Conservation (phyloP, 30 jellyfish, hydroid and myxozoan genomes). For the Aurelia sp. region DNA sequence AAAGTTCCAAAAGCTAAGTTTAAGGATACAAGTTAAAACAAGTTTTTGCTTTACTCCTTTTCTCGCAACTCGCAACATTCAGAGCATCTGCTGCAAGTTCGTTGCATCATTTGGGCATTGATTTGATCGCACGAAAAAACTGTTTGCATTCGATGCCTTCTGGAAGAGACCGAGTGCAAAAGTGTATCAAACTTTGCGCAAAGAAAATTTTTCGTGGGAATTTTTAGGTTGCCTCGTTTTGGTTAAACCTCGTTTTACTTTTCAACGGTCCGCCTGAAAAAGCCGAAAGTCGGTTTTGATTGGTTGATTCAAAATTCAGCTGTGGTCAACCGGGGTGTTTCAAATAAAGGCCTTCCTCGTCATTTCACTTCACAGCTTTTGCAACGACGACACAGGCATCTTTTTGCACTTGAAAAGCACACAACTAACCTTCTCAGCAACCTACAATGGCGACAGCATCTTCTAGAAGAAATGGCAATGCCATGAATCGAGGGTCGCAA, state of each 20-base stretch:
- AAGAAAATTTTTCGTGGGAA: background rate
- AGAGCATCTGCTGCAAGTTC: no score
- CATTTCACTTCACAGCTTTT: background rate
- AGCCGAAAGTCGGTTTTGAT: conserved; percentile 5
- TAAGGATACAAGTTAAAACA: no score
- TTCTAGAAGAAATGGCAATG: conserved; percentile 32
- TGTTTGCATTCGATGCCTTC: no score
- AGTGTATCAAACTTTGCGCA: no score
- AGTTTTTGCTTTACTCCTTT: no score
- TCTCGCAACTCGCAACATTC: no score
- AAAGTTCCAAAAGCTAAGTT: no score
- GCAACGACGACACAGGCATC: background rate
- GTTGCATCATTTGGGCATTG: no score
- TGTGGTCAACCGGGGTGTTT: conserved; percentile 59
- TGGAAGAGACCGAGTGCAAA: no score
- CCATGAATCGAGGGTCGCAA: conserved; percentile 29
- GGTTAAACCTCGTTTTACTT: conserved; percentile 20
- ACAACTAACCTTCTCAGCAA: no score
- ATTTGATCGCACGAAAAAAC: no score
- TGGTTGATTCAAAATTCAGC: conserved; percentile 69
- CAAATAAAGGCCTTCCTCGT: background rate
- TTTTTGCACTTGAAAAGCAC: background rate
- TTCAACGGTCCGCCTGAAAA: no score
- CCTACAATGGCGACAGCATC: conserved; percentile 53
- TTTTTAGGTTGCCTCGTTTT: background rate